These are phyloP conservation scores for Phymatocera aterrima DNA, from an alignment of 2,888 invertebrate genomes.

Conservation along the genomic window DNA sequence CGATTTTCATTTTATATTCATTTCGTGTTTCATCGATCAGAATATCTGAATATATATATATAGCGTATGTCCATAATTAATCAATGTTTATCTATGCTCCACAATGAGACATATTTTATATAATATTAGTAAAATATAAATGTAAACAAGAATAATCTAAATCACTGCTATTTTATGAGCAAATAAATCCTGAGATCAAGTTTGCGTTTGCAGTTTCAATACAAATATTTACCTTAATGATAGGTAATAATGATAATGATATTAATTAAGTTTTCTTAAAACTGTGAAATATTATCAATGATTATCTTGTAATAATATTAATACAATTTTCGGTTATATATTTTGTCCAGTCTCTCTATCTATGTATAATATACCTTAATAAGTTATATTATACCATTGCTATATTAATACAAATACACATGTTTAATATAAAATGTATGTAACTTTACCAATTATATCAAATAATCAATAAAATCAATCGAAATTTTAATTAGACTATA, in stretches of 20 bases:
- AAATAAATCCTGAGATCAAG: conserved; percentile 39
- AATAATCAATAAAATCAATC: conserved; percentile 5
- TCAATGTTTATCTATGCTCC: conserved; percentile 15
- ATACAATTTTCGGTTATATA: not conserved
- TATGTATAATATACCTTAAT: conserved; percentile 1
- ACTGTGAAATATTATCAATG: conserved; percentile 4
- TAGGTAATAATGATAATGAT: not conserved
- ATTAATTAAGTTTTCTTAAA: not conserved
- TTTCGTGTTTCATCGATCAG: too few relatives aligned
- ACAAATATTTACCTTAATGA: not conserved
- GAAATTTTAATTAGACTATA: conserved; percentile 28
- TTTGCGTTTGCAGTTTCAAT: not conserved
- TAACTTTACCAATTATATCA: conserved; percentile 14
- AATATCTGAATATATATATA: too few relatives aligned
- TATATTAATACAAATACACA: not conserved
- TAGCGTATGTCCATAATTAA: too few relatives aligned
- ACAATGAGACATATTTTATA: conserved; percentile 9
- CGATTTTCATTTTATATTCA: too few relatives aligned
- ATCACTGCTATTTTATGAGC: conserved; percentile 9
- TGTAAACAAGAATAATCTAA: not conserved
- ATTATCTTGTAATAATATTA: not conserved
- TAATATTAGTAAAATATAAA: not conserved
- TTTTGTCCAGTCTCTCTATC: conserved; percentile 31
- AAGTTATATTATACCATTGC: not conserved
- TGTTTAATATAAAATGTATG: not conserved